Conservation (phyloP, 2,797 vertebrate genomes). For the Paguma larvata region DNA sequence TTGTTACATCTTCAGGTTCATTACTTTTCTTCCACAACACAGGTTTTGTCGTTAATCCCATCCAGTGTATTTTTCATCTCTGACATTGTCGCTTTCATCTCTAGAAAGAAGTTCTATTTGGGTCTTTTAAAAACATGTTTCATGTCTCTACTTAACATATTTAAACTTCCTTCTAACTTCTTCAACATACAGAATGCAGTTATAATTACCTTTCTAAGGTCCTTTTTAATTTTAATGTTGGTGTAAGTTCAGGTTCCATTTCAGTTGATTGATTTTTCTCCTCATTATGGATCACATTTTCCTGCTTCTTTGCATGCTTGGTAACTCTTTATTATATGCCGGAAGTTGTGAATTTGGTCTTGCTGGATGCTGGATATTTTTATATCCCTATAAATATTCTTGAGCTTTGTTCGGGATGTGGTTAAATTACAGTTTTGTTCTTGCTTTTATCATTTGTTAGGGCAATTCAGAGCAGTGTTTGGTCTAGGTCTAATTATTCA, state of each 20-base stretch:
- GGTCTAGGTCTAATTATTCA: not conserved
- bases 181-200: not conserved
- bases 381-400: not conserved
- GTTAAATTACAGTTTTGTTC: not conserved
- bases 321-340: not conserved
- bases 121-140: not conserved
- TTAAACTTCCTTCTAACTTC: not conserved
- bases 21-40: not conserved
- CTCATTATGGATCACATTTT: not conserved
- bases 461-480: not conserved
- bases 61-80: not conserved
- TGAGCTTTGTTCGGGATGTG: not conserved
- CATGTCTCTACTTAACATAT: not conserved
- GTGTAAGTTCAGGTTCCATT: not conserved
- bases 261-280: not conserved
- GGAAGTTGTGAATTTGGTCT: not conserved
- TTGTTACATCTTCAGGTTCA: not conserved
- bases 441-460: not conserved
- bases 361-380: not conserved
- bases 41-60: not conserved
- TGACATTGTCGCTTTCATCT: not conserved
- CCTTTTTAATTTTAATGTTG: not conserved
- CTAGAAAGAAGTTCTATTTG: not conserved
- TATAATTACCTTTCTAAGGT: not conserved
- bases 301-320: not conserved